Evolutionary conservation across 2,888 invertebrate genomes (phyloP).

Genomic region (Macaria notata): DNA sequence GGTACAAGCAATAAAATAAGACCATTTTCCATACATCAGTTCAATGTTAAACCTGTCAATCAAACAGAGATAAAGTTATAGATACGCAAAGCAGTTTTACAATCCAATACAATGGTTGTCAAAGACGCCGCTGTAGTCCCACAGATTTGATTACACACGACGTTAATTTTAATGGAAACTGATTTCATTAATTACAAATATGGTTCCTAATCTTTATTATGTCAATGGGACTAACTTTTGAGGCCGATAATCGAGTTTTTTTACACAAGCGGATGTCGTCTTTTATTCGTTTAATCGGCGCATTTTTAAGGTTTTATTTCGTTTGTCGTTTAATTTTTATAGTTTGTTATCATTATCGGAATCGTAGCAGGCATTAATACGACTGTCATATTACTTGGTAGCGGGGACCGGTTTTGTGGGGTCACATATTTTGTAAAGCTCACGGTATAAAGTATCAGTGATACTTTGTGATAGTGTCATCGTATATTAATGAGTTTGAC

Average conservation of each 20-base stretch:
- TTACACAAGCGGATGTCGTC: conserved; percentile 35
- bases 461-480: conserved; percentile 34
- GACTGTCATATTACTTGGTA: conserved; percentile 64
- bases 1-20: no score
- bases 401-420: conserved; percentile 43
- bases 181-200: conserved; percentile 76
- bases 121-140: conserved; percentile 54
- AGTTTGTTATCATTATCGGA: conserved; percentile 68
- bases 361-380: conserved; percentile 67
- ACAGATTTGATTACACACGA: conserved; percentile 50
- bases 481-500: conserved; percentile 43
- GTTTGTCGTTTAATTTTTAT: conserved; percentile 59
- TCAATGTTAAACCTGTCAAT: conserved; percentile 55
- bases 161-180: conserved; percentile 60
- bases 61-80: conserved; percentile 52
- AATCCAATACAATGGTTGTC: conserved; percentile 52
- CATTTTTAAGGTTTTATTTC: conserved; percentile 53
- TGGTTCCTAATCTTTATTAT: conserved; percentile 66
- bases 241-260: conserved; percentile 3
- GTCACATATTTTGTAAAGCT: conserved; percentile 32
- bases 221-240: conserved; percentile 51
- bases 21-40: conserved; percentile 53
- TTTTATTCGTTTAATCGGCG: conserved; percentile 47
- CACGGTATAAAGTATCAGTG: conserved; percentile 37
- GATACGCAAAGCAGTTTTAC: conserved; percentile 44